phyloP scores from a whole-genome alignment of 2,113 vertebrate genomes.

The Vanacampus margaritifer region DNA sequence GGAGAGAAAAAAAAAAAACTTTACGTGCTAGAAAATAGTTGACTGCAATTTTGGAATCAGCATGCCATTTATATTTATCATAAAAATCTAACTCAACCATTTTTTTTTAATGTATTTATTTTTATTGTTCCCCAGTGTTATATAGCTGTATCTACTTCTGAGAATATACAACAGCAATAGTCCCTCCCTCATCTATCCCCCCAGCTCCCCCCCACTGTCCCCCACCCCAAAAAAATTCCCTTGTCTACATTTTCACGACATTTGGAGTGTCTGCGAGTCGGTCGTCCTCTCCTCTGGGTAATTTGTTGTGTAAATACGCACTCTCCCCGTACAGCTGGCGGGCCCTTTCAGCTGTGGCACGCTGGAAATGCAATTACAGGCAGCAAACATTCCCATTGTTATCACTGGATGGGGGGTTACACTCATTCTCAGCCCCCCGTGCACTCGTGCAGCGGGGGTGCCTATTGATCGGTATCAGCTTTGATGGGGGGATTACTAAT shows the following conservation, averaged over 20 bases:
- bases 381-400: slow-evolving; percentile 76
- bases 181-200: slow-evolving; percentile 16
- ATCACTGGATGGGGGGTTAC: slow-evolving; percentile 64
- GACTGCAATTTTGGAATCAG: too few species aligned
- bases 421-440: slow-evolving; percentile 59
- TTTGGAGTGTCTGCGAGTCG: slow-evolving; percentile 27
- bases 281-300: slow-evolving; percentile 47
- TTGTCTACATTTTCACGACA: slow-evolving; percentile 45
- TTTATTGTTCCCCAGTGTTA: too few species aligned
- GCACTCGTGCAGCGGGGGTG: slow-evolving; percentile 30
- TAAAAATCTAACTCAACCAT: too few species aligned
- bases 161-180: background rate
- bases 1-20: too few species aligned
- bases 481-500: slow-evolving; percentile 71
- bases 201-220: too few species aligned
- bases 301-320: slow-evolving; percentile 75
- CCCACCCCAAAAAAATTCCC: slow-evolving; percentile 38
- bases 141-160: too few species aligned
- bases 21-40: too few species aligned
- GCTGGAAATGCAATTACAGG: slow-evolving; percentile 74
- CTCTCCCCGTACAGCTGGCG: slow-evolving; percentile 65
- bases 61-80: too few species aligned
- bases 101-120: too few species aligned
- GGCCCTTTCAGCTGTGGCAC: slow-evolving; percentile 60
- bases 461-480: slow-evolving; percentile 71